A percentile compares a stretch with the other conserved stretches of the same genome.
Conservation (phyloP, 2,113 vertebrate species). For the Myiozetetes cayanensis region DNA sequence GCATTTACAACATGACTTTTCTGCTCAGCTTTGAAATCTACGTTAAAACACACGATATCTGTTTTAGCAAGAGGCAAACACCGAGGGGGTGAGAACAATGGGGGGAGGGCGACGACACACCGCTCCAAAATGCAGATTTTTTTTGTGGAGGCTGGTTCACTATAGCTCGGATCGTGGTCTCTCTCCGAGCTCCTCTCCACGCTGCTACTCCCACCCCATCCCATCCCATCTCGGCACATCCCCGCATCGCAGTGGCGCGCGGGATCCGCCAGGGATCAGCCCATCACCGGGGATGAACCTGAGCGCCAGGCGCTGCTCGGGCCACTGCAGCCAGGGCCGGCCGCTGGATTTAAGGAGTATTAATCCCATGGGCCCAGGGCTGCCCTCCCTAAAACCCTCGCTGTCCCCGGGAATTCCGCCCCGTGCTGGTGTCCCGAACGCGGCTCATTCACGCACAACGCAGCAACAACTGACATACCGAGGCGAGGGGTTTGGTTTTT, state of each 20-base stretch:
- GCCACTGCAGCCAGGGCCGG: background rate
- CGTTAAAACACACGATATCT: background rate
- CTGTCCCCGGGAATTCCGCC: too few relatives aligned
- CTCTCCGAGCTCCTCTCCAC: background rate
- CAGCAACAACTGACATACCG: background rate
- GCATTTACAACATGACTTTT: background rate
- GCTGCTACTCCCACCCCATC: too few relatives aligned
- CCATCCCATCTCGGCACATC: background rate
- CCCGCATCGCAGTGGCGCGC: background rate
- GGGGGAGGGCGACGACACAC: background rate
- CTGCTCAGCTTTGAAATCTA: background rate
- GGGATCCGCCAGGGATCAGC: slow-evolving; percentile 1
- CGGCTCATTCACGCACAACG: too few relatives aligned
- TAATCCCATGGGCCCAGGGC: too few relatives aligned
- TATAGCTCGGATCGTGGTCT: too few relatives aligned
- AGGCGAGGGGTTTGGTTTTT: background rate
- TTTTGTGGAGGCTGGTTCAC: background rate
- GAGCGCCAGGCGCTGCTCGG: background rate
- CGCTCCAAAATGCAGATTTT: accelerated
- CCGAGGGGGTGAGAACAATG: accelerated
- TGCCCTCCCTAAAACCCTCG: accelerated
- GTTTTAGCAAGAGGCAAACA: background rate
- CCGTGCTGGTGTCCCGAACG: background rate
- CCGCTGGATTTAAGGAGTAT: background rate
- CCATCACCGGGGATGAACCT: background rate